These are phyloP conservation scores for Meriones psammophilus DNA, from an alignment of 2,797 vertebrate genomes.

Conservation along the genomic window DNA sequence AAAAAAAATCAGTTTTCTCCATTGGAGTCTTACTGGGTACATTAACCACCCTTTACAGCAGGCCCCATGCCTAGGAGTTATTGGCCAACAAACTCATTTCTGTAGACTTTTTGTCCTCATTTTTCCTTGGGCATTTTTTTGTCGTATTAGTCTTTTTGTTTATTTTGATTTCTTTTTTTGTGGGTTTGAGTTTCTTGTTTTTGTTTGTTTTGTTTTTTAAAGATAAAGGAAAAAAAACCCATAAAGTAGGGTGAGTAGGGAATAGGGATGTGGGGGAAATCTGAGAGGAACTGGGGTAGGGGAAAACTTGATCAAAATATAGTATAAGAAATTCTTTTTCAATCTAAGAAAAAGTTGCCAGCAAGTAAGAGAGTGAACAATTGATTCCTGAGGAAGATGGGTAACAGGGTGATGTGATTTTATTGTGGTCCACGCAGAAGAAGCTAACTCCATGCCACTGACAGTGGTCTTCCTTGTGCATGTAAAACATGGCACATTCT, in stretches of 20 bases:
- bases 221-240: background rate
- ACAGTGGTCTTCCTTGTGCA: background rate
- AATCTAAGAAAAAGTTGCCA: background rate
- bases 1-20: background rate
- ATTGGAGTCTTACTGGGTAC: background rate
- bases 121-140: background rate
- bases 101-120: background rate
- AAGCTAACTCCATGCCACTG: background rate
- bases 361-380: background rate
- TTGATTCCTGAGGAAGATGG: background rate
- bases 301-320: background rate
- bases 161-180: background rate
- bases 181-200: background rate
- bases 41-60: background rate
- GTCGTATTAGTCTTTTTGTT: background rate
- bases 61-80: background rate
- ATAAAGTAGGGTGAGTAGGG: background rate
- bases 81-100: background rate
- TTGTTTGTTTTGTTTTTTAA: background rate
- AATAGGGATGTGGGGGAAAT: background rate
- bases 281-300: background rate
- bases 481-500: background rate
- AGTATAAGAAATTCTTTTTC: background rate
- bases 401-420: conserved; percentile 22
- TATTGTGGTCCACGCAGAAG: background rate